Evolutionary conservation across 1,140 invertebrate species (phyloP).

Genomic region (Eciton burchellii): DNA sequence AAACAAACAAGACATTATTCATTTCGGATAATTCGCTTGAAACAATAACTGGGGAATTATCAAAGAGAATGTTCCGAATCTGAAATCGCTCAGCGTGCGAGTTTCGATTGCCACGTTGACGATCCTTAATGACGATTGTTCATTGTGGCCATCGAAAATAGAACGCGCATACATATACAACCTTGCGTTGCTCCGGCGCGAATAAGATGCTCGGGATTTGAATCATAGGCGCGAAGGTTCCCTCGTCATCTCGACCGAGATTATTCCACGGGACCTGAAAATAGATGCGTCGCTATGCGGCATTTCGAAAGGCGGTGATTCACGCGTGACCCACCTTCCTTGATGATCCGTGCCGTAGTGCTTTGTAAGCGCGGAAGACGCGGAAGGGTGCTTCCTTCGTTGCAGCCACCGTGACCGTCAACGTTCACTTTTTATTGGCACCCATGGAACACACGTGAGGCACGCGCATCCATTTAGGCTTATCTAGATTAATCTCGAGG

Average conservation of each 20-base stretch:
- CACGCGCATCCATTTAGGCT: background rate
- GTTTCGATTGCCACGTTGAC: slow-evolving; percentile 55
- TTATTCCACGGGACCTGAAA: slow-evolving; percentile 70
- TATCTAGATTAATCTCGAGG: slow-evolving; percentile 1
- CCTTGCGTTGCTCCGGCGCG: background rate
- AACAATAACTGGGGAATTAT: too few relatives aligned
- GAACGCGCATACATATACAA: slow-evolving; percentile 10
- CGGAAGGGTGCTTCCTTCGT: slow-evolving; percentile 10
- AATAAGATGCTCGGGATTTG: slow-evolving; percentile 46
- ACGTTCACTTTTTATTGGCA: slow-evolving; percentile 8
- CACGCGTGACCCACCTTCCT: slow-evolving; percentile 79
- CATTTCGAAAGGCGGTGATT: slow-evolving; percentile 78
- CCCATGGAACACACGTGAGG: background rate
- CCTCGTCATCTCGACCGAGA: slow-evolving; percentile 56
- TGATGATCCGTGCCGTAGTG: slow-evolving; percentile 43
- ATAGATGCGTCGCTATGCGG: slow-evolving; percentile 78
- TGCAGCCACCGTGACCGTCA: background rate
- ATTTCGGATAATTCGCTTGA: too few relatives aligned
- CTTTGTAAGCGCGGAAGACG: background rate
- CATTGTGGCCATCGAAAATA: slow-evolving; percentile 67
- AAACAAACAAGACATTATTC: too few relatives aligned
- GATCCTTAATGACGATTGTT: slow-evolving; percentile 48
- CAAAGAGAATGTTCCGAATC: too few relatives aligned
- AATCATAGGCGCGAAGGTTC: slow-evolving; percentile 73
- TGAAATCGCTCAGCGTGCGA: background rate